phyloP scores from a whole-genome alignment of 2,888 invertebrate species.

The Sphaerolaimus hirsutus region DNA sequence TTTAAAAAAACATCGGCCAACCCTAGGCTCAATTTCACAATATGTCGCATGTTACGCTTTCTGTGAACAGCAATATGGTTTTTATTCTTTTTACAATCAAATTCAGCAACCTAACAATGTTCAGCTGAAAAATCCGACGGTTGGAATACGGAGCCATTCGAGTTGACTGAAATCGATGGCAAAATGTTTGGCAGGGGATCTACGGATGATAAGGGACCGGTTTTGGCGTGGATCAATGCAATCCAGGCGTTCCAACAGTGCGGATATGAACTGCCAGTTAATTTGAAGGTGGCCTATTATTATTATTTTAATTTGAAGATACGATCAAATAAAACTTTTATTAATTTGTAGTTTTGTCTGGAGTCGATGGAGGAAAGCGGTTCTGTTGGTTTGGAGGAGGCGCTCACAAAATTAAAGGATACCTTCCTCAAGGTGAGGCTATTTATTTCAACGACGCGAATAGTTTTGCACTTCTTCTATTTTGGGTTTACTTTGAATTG shows the following conservation, averaged over 20 bases:
- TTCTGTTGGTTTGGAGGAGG: slow-evolving; percentile 72
- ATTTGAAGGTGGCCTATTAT: slow-evolving; percentile 31
- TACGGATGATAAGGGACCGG: slow-evolving; percentile 72
- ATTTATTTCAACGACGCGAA: too few relatives aligned
- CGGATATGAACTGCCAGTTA: slow-evolving; percentile 40
- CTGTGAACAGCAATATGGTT: too few relatives aligned
- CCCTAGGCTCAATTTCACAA: too few relatives aligned
- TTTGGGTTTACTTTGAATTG: too few relatives aligned
- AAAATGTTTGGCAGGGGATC: slow-evolving; percentile 74
- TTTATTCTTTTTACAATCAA: too few relatives aligned
- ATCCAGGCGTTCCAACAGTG: slow-evolving; percentile 59
- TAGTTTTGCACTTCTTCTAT: too few relatives aligned
- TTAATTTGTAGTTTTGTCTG: slow-evolving; percentile 46
- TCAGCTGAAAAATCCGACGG: slow-evolving; percentile 60
- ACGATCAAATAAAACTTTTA: not conserved
- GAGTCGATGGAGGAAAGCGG: slow-evolving; percentile 98
- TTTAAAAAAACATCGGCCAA: too few relatives aligned
- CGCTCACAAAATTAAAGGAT: slow-evolving; percentile 46
- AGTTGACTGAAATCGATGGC: slow-evolving; percentile 55
- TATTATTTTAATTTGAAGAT: not conserved
- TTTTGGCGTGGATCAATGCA: slow-evolving; percentile 79
- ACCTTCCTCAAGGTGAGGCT: slow-evolving; percentile 47
- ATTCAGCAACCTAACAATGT: too few relatives aligned
- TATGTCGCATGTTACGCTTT: too few relatives aligned
- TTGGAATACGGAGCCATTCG: slow-evolving; percentile 84